Evolutionary conservation across 2,888 invertebrate species (phyloP).

Genomic region (Diarsia rubi): DNA sequence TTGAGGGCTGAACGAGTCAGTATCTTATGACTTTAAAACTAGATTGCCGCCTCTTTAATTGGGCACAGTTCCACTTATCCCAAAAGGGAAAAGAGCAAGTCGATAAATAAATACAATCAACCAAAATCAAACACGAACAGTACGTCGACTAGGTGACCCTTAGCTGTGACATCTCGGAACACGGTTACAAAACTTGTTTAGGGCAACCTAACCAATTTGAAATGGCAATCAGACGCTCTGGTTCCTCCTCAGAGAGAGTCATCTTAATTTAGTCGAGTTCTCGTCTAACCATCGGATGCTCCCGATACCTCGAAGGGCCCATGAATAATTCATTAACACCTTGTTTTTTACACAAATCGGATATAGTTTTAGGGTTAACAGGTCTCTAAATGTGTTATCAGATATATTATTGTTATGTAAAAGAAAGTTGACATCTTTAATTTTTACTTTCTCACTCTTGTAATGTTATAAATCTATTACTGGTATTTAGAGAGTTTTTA

Average conservation of each 20-base stretch:
- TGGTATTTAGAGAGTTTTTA: conserved; percentile 55
- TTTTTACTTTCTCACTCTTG: conserved; percentile 57
- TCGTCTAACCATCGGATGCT: conserved; percentile 45
- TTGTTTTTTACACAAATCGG: conserved; percentile 63
- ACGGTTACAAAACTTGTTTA: conserved; percentile 68
- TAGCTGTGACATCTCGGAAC: conserved; percentile 61
- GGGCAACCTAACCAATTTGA: conserved; percentile 50
- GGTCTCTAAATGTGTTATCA: conserved; percentile 56
- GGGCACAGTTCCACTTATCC: conserved; percentile 23
- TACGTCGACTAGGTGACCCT: conserved; percentile 59
- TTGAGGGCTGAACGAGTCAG: background rate
- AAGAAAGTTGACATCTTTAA: conserved; percentile 64
- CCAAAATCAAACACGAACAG: conserved; percentile 56
- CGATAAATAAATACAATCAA: conserved; percentile 58
- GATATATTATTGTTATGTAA: conserved; percentile 59
- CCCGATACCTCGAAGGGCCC: conserved; percentile 63
- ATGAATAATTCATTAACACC: conserved; percentile 66
- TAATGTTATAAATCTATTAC: conserved; percentile 47
- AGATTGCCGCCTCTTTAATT: conserved; percentile 4
- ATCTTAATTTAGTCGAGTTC: conserved; percentile 53
- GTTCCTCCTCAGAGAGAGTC: conserved; percentile 8
- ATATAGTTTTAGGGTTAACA: conserved; percentile 69
- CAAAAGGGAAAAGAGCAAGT: conserved; percentile 43
- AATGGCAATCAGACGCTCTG: conserved; percentile 31
- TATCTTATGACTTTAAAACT: background rate